Conservation (phyloP, 2,113 vertebrate genomes). For the Pandion haliaetus region DNA sequence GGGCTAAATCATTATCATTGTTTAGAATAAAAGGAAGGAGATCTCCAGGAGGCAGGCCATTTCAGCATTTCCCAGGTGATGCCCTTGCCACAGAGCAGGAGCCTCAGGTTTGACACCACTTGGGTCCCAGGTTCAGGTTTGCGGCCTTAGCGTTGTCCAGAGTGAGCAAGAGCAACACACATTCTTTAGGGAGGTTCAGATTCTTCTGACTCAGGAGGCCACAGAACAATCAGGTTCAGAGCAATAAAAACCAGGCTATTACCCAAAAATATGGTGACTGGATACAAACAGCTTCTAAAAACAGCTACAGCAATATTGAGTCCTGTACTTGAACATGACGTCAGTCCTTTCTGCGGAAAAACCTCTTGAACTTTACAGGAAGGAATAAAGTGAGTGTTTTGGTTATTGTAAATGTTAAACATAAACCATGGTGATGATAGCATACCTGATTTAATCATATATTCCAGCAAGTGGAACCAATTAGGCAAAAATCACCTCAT, state of each 20-base stretch:
- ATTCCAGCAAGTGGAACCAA: not conserved
- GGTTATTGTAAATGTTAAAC: not conserved
- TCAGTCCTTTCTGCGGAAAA: not conserved
- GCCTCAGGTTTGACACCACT: not conserved
- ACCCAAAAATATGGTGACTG: not conserved
- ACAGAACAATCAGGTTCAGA: not conserved
- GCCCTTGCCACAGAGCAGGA: not conserved
- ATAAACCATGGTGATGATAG: not conserved
- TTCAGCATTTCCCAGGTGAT: not conserved
- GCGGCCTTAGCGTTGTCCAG: rapidly evolving
- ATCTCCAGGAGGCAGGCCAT: not conserved
- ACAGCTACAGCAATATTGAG: not conserved
- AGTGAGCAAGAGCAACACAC: not conserved
- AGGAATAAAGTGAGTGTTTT: not conserved
- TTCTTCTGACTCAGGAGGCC: not conserved
- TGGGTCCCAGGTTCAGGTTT: not conserved
- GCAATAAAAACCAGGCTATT: not conserved
- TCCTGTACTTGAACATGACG: not conserved
- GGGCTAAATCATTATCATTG: not conserved
- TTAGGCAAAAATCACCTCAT: not conserved
- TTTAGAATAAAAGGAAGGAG: not conserved
- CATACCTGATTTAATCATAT: not conserved
- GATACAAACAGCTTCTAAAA: not conserved
- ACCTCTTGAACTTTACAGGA: not conserved
- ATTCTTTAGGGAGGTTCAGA: not conserved